Evolutionary conservation across 2,797 vertebrate genomes (phyloP), one percentile per base, ranked within the genome.

Genomic region (Pseudotriccus pelzelni): DNA sequence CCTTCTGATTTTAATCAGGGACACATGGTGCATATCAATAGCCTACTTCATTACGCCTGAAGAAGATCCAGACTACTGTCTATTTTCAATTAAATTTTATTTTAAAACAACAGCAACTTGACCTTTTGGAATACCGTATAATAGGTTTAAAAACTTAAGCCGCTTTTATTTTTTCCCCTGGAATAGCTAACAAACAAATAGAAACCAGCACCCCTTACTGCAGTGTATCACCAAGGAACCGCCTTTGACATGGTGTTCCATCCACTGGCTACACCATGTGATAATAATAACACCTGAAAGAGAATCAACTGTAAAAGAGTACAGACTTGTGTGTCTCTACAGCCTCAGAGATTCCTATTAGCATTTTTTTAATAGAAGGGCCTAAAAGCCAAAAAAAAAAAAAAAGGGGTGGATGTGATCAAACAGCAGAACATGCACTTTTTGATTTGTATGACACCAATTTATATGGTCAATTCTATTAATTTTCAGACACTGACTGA

Each of bases 121-220:
- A 96, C 90, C 94, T 93, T 93, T 92, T 81, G 46, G 39, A 93
- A 93, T 50, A 85, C 30, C 34, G 14, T 34, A 85, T 93, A 96
- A 96, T 84, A 96, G 91, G 72, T 89, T 96, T 95, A 94, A 80
- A 92, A 94, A 87, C 81, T 72, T 94, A 94, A 93, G 87, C 79
- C 47, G 72, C 60, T 90, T 85, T 50, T 41, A 6, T 32, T 36
- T 56, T 36, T 23, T 2, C 4, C 11, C 49, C 63, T 47, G 50
- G 63, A 70, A 84, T 43, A 94, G 55, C 52, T 86, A 53, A 52
- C 44, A 50, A 96, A 78, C 70, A 82, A 87, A 87, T 5, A 80
- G 56, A 93, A 89, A 90, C 39, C 80, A 92, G 68, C 37, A 83
- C 6, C 8, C 19, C 37, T 87, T 74, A 43, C 24, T 68, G 49